Percentiles rank a stretch among this genome's conserved stretches.
Evolutionary conservation across 92 coral and sea anemone species (phyloP).

Genomic region (Parazoanthus atlanticus): DNA sequence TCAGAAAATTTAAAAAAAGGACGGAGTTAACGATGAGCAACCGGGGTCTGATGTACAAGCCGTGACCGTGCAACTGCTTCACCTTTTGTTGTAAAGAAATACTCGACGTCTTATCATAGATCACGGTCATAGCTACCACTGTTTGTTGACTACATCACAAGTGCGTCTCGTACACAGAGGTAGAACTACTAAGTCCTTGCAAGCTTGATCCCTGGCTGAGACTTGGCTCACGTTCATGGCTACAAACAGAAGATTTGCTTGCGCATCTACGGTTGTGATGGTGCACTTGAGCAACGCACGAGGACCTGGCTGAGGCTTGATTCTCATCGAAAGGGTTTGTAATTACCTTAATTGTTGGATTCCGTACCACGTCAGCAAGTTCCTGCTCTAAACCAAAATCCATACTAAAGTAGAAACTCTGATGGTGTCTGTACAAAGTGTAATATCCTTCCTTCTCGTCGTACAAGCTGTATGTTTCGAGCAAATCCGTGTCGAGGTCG

Average conservation of each 20-base stretch:
- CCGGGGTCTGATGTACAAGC: too few species aligned
- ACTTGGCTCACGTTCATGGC: background rate
- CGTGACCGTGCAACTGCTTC: too few species aligned
- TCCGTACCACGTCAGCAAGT: background rate
- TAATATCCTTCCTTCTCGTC: conserved; percentile 59
- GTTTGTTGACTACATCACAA: background rate
- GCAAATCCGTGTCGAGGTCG: conserved; percentile 61
- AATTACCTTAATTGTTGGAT: background rate
- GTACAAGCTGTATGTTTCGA: conserved; percentile 54
- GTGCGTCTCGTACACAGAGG: conserved; percentile 35
- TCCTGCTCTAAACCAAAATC: conserved; percentile 54
- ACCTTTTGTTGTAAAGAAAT: too few species aligned
- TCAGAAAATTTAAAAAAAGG: too few species aligned
- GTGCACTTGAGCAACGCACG: conserved; percentile 4
- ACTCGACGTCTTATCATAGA: too few species aligned
- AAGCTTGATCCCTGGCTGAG: background rate
- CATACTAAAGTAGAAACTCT: conserved; percentile 57
- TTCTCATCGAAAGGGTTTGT: conserved; percentile 11
- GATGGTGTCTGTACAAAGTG: conserved; percentile 50
- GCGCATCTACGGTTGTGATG: background rate
- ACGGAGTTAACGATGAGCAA: too few species aligned
- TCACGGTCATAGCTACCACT: too few species aligned
- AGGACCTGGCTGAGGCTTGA: background rate
- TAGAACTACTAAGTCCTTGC: background rate
- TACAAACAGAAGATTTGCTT: background rate